Base-by-base conservation (phyloP, 1,140 invertebrate genomes). In the Chlorops oryzae region DNA sequence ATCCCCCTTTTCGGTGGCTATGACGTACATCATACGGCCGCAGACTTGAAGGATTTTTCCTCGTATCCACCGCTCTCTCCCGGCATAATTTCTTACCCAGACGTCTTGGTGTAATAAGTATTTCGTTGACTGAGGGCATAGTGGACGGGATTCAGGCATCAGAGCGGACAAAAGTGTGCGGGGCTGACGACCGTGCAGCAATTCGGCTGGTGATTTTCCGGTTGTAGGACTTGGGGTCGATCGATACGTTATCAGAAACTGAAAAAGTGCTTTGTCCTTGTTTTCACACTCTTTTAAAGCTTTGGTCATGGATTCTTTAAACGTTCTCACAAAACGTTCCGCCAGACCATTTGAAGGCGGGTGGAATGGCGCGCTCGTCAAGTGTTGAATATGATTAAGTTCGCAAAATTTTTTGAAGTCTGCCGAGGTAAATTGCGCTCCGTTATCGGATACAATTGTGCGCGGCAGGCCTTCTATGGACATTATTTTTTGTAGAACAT, bases 341-440 rank as follows among this genome's bases (percentile, higher is more conserved):
- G 7, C 41, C 17, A 43, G 17, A 3, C 41, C 22, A n/a, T 43
- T 43, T 24, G 22, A 13, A 3, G 41, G 27, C 6, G n/a, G 23
- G 23, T 43, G 23, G 15, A 43, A 43, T 24, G 22, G 41, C 17
- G 41, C 41, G 15, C 21, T 43, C n/a, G 21, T 24, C 27, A 43
- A 12, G 6, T 43, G 21, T 43, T 43, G 21, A 5, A 43, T 25
- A 24, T 24, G 9, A 9, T 24, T 43, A 4, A 43, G n/a, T 15
- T 43, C 23, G 17, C 41, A 43, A 43, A 43, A 43, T 23, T 23
- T 23, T 43, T 5, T 23, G n/a, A 43, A 43, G 3, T 43, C 21
- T 7, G 3, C 7, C 5, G 23, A 43, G 4, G 21, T 23, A 24
- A 23, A 43, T 15, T 23, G 41, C 23, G 23, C 3, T 13, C 21